Evolutionary conservation across 2,888 invertebrate genomes (phyloP).

Genomic region (Scrobipalpa costella): DNA sequence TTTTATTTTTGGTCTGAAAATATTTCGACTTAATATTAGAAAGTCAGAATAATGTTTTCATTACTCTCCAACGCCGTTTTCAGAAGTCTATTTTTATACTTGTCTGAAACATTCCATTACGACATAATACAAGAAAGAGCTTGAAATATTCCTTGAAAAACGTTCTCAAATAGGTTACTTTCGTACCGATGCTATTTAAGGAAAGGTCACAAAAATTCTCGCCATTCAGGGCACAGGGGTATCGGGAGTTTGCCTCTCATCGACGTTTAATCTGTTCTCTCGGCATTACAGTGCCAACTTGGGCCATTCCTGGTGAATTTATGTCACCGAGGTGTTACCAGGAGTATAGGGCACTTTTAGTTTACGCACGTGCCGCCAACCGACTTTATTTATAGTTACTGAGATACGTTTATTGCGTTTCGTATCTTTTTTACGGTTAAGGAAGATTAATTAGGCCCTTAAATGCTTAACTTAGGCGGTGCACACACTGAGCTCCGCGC

Average conservation of each 20-base stretch:
- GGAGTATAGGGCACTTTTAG: conserved; percentile 31
- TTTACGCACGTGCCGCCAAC: conserved; percentile 35
- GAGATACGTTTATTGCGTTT: conserved; percentile 27
- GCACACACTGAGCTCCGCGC: too few species aligned
- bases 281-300: conserved; percentile 73
- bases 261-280: conserved; percentile 70
- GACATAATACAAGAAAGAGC: not conserved
- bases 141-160: not conserved
- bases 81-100: not conserved
- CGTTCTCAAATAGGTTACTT: not conserved
- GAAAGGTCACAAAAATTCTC: conserved; percentile 37
- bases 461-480: too few species aligned
- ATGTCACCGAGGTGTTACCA: conserved; percentile 52
- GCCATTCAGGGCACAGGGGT: conserved; percentile 42
- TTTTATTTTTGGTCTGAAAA: not conserved
- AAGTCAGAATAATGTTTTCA: too few species aligned
- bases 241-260: conserved; percentile 54
- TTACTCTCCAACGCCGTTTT: too few species aligned
- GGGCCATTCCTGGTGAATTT: conserved; percentile 69
- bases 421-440: conserved; percentile 18
- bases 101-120: not conserved
- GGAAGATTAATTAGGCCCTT: not conserved
- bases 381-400: conserved; percentile 34
- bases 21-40: too few species aligned
- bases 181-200: conserved; percentile 33